Evolutionary conservation across 2,113 vertebrate species (phyloP), one percentile per base, ranked within the genome.

Genomic region (Camelus dromedarius): DNA sequence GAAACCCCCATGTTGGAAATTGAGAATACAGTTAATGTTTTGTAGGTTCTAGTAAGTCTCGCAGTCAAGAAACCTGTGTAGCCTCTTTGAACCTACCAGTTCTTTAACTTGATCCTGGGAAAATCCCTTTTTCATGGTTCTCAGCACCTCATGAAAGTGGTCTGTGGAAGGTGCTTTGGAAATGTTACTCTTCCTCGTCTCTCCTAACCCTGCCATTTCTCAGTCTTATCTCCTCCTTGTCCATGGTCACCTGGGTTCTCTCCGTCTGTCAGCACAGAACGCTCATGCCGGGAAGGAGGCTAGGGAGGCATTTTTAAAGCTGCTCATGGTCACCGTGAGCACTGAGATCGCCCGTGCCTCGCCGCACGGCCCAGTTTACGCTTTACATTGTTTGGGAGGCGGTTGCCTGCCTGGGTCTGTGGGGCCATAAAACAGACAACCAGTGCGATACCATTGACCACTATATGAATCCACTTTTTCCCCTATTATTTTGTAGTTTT

Each of bases 211-310:
- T 38, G 48, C 56, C 52, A 26, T 72, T 62, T 28, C 5, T 14
- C 12, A 52, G 6, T 22, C 4, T 48, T 14, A 22, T 32, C 48
- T 70, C 54, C 58, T 89, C 19, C 24, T 0, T 52, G 48, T 80
- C 62, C 9, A 52, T 6, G 2, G 1, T 54, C 52, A 38, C 14
- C 2, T 84, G 32, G 8, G 48, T 50, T 75, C 58, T 84, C 2
- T 4, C 48, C 26, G n/a, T 54, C 60, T 52, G 0, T 62, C 15
- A 28, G 13, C 18, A n/a, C 2, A 1, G 52, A 16, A 30, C 28
- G n/a, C n/a, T 77, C 38, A 75, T 5, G 5, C 16, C 0, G 32
- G 67, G 50, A 12, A 2, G 6, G 5, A 1, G 16, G 6, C 28
- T 11, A 7, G 52, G 79, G 42, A 67, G 3, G 58, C 4, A 8